phyloP scores from a whole-genome alignment of 2,113 vertebrate species.

The Hymenochirus boettgeri region DNA sequence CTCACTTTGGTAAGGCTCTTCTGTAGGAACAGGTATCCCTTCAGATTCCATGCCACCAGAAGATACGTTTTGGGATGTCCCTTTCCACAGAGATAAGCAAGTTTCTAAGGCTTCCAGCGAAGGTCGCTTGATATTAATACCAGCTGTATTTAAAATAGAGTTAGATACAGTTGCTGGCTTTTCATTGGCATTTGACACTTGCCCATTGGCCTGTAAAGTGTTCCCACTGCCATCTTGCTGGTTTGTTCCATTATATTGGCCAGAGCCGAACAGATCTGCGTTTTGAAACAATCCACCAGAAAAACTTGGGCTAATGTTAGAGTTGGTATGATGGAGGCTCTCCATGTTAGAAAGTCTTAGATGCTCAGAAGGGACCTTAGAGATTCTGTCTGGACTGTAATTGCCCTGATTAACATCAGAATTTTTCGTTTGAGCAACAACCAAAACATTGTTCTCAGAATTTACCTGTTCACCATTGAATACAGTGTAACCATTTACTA shows the following conservation, averaged over 20 bases:
- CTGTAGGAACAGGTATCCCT: too few species aligned
- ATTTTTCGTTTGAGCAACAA: not conserved
- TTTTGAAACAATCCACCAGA: not conserved
- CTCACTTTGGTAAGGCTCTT: too few species aligned
- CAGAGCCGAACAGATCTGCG: not conserved
- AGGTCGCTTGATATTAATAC: conserved; percentile 20
- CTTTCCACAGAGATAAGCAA: conserved; percentile 61
- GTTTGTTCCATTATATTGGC: too few species aligned
- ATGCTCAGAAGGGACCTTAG: not conserved
- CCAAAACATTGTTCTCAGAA: not conserved
- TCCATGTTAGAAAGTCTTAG: not conserved
- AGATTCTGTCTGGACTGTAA: not conserved
- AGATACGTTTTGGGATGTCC: not conserved
- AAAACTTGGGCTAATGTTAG: not conserved
- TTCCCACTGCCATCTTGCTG: not conserved
- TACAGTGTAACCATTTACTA: not conserved
- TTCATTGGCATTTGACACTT: not conserved
- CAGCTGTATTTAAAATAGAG: too few species aligned
- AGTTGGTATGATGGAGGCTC: not conserved
- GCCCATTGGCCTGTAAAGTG: not conserved
- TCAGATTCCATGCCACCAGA: not conserved
- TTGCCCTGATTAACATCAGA: not conserved
- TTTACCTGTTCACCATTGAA: not conserved
- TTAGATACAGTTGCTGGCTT: too few species aligned
- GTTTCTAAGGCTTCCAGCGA: conserved; percentile 59